phyloP scores from a whole-genome alignment of 2,113 vertebrate species.

The Lasiurus cinereus region DNA sequence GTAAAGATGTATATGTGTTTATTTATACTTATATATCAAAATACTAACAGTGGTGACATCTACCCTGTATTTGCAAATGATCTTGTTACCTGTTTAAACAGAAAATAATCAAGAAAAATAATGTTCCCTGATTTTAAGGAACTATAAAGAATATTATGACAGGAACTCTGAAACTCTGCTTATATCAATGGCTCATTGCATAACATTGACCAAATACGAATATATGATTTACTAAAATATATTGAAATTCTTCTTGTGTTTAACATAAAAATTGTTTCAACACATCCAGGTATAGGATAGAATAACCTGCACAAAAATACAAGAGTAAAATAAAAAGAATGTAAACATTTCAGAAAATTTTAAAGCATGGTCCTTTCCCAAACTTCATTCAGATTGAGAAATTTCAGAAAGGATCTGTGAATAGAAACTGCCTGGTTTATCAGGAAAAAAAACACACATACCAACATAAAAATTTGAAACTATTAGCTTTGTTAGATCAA shows the following conservation, averaged over 20 bases:
- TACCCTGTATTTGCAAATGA: background rate
- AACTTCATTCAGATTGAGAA: background rate
- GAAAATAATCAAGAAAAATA: background rate
- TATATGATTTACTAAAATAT: background rate
- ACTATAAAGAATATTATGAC: background rate
- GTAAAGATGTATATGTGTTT: background rate
- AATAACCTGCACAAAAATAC: background rate
- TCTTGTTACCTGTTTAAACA: background rate
- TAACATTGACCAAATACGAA: background rate
- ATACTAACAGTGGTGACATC: background rate
- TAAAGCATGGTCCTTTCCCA: background rate
- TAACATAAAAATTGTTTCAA: conserved; percentile 3
- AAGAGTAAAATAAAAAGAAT: background rate
- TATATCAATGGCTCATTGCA: background rate
- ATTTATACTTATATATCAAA: background rate
- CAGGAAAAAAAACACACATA: background rate
- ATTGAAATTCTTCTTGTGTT: background rate
- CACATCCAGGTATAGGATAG: background rate
- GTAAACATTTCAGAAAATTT: background rate
- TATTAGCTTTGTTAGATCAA: background rate
- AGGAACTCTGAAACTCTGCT: background rate
- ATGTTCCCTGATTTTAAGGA: conserved; percentile 16
- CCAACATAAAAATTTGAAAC: background rate
- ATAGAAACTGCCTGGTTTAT: background rate
- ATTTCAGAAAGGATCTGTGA: background rate